Conservation (phyloP, 92 coral and sea anemone species). For the Porites lobata region DNA sequence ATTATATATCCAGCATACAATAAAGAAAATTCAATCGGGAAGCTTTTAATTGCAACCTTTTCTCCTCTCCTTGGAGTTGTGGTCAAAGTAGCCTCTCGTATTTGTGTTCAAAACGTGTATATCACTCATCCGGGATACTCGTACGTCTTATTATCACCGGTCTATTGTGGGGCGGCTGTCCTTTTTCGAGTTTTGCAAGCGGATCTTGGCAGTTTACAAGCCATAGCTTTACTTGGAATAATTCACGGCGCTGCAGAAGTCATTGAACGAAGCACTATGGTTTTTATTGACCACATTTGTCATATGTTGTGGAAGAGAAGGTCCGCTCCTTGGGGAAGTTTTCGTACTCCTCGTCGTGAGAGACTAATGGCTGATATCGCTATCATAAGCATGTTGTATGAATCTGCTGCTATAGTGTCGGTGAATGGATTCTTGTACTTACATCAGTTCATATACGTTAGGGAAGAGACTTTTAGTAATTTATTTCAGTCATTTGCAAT, state of each 20-base stretch:
- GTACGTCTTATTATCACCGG: slow-evolving; percentile 7
- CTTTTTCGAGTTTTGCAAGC: slow-evolving; percentile 25
- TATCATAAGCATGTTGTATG: slow-evolving; percentile 35
- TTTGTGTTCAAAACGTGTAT: slow-evolving; percentile 20
- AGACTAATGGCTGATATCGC: slow-evolving; percentile 53
- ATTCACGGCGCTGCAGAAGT: slow-evolving; percentile 34
- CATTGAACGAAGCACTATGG: slow-evolving; percentile 37
- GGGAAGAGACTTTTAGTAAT: not conserved
- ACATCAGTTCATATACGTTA: not conserved
- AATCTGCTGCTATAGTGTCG: slow-evolving; percentile 28
- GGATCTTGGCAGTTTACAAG: slow-evolving; percentile 8
- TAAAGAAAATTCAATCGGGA: not conserved
- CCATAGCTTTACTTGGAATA: slow-evolving; percentile 20
- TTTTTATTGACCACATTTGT: slow-evolving; percentile 19
- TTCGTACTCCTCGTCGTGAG: slow-evolving; percentile 57
- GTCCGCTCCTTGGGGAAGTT: slow-evolving; percentile 47
- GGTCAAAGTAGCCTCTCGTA: not conserved
- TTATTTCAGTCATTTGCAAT: not conserved
- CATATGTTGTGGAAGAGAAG: not conserved
- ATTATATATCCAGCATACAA: not conserved
- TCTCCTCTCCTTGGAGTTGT: slow-evolving; percentile 14
- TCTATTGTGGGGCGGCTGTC: slow-evolving; percentile 10
- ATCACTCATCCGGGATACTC: slow-evolving; percentile 29
- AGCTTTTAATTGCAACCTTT: not conserved
- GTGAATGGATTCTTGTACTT: not conserved